Evolutionary conservation across 2,113 vertebrate genomes (phyloP).

Genomic region (Tilapia sparmanii): DNA sequence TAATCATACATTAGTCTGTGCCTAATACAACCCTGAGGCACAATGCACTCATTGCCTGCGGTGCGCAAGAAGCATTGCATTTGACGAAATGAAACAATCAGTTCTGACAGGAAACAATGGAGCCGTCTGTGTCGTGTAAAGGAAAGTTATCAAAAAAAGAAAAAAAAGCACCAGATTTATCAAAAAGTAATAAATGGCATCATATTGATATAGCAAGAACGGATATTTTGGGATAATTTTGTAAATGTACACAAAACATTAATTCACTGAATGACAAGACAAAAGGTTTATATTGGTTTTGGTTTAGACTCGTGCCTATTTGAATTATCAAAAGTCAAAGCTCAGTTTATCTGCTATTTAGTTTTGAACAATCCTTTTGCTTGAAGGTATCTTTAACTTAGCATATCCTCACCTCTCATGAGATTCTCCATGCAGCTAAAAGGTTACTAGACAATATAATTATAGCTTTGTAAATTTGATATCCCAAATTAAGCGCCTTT

Average conservation of each 20-base stretch:
- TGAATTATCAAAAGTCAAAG: neutral
- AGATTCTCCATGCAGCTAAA: neutral
- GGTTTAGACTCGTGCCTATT: neutral
- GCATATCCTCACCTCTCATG: neutral
- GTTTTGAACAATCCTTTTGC: neutral
- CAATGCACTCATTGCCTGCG: neutral
- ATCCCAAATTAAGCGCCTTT: neutral
- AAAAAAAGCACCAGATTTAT: neutral
- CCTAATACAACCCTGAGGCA: neutral
- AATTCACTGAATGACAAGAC: neutral
- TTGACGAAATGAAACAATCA: neutral
- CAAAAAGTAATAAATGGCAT: neutral
- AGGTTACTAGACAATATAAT: neutral
- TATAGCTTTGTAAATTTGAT: neutral
- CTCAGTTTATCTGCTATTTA: neutral
- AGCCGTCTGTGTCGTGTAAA: neutral
- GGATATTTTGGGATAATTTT: neutral
- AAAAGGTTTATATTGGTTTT: neutral
- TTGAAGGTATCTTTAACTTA: neutral
- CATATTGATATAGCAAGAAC: neutral
- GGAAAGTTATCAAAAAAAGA: neutral
- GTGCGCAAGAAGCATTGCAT: neutral
- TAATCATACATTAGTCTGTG: neutral
- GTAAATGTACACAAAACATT: neutral
- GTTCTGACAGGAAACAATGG: neutral